A percentile compares a stretch with the other conserved stretches of the same genome.
Conservation (phyloP, 2,888 invertebrate species). For the Siphonodentalium dalli region DNA sequence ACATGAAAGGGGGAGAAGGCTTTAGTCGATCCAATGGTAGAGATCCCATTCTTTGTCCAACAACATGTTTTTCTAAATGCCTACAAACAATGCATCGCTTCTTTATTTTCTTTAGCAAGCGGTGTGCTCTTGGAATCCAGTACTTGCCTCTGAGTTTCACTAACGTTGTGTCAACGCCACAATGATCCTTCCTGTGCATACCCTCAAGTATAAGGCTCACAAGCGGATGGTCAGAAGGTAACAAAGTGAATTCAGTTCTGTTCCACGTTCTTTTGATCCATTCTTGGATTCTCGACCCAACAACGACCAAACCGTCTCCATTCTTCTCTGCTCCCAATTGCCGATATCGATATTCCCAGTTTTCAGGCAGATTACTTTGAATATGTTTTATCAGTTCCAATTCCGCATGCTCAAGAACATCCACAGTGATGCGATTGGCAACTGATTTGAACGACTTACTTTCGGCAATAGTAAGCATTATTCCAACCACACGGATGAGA, state of each 20-base stretch:
- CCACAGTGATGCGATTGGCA: background rate
- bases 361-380: background rate
- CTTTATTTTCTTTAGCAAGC: background rate
- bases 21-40: background rate
- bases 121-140: conserved; percentile 4
- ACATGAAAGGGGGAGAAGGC: conserved; percentile 1
- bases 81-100: conserved; percentile 3
- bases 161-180: conserved; percentile 1
- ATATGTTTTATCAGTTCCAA: background rate
- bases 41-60: conserved; percentile 3
- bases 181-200: conserved; percentile 2
- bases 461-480: conserved; percentile 1
- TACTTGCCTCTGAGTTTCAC: conserved; percentile 10
- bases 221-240: background rate
- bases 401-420: conserved; percentile 2
- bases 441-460: background rate
- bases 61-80: no score
- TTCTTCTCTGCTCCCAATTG: background rate
- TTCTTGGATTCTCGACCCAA: conserved; percentile 6
- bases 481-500: background rate
- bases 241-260: background rate
- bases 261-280: conserved; percentile 15
- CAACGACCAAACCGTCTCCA: background rate
- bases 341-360: background rate
- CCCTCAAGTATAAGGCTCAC: background rate